Percentiles rank a stretch among this genome's conserved stretches.
phyloP scores from a whole-genome alignment of 2,888 invertebrate species.

The Rhimphoctona megacephalus region DNA sequence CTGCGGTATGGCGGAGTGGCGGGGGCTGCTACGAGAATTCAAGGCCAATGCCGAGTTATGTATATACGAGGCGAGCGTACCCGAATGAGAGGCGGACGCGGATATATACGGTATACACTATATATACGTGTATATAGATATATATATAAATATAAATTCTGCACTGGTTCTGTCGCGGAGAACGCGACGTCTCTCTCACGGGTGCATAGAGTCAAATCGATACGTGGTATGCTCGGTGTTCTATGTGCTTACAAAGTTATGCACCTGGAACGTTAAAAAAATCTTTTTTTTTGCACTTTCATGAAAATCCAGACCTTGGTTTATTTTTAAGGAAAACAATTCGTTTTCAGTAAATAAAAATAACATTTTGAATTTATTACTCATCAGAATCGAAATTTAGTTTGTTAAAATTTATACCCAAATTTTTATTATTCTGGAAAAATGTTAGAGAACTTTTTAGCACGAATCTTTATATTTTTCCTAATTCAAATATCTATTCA shows the following conservation, averaged over 20 bases:
- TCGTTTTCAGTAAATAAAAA: background rate
- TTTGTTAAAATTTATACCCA: background rate
- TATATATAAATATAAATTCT: background rate
- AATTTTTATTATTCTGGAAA: background rate
- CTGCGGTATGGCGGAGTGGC: conserved; percentile 27
- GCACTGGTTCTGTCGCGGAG: background rate
- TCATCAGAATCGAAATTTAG: background rate
- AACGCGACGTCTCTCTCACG: conserved; percentile 7
- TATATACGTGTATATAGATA: background rate
- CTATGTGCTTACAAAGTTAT: background rate
- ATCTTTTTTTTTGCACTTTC: background rate
- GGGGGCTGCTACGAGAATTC: conserved; percentile 64
- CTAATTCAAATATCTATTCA: background rate
- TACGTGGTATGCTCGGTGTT: conserved; percentile 7
- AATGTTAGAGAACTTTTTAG: background rate
- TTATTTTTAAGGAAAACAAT: background rate
- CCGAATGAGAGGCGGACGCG: conserved; percentile 52
- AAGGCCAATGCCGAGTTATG: conserved; percentile 70
- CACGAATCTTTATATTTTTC: background rate
- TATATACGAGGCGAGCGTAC: conserved; percentile 28
- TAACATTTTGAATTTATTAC: background rate
- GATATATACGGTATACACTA: conserved; percentile 33
- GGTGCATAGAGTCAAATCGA: conserved; percentile 53
- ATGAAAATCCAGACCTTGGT: background rate
- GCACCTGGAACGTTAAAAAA: background rate